Conservation (phyloP, 2,113 vertebrate genomes). For the Eidolon helvum region DNA sequence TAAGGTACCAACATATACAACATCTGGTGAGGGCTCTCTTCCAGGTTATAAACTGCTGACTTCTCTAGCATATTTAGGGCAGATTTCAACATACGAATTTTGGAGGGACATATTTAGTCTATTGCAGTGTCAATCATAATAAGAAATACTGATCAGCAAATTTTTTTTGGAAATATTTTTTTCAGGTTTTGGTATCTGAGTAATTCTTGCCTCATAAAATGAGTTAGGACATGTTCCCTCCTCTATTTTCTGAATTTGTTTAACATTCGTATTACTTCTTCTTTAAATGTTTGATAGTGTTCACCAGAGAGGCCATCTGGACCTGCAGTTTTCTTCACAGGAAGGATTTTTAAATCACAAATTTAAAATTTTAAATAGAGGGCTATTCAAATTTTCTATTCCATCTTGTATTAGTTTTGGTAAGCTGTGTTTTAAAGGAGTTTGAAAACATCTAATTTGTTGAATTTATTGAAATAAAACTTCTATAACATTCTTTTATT, state of each 20-base stretch:
- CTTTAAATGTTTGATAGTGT: neutral
- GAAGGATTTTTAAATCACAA: neutral
- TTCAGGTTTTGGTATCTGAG: neutral
- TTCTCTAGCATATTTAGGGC: neutral
- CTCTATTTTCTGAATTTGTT: slow-evolving; percentile 19
- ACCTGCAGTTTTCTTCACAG: neutral
- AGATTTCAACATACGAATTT: neutral
- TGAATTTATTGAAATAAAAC: neutral
- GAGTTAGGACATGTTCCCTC: neutral
- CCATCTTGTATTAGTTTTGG: neutral
- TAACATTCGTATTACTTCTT: slow-evolving; percentile 30
- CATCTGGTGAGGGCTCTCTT: neutral
- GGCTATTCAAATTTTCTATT: slow-evolving; percentile 23
- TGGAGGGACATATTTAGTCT: neutral
- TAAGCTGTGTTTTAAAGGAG: slow-evolving; percentile 35
- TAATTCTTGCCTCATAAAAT: neutral
- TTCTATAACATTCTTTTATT: neutral
- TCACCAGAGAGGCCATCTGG: slow-evolving; percentile 1
- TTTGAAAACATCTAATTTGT: slow-evolving; percentile 9
- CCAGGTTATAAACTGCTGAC: neutral
- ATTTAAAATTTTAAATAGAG: slow-evolving; percentile 6
- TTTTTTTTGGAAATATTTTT: slow-evolving; percentile 24
- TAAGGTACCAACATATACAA: neutral
- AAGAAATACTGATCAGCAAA: neutral
- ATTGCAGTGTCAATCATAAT: neutral